Evolutionary conservation across 2,888 invertebrate species (phyloP).

Genomic region (Morpho achilles): DNA sequence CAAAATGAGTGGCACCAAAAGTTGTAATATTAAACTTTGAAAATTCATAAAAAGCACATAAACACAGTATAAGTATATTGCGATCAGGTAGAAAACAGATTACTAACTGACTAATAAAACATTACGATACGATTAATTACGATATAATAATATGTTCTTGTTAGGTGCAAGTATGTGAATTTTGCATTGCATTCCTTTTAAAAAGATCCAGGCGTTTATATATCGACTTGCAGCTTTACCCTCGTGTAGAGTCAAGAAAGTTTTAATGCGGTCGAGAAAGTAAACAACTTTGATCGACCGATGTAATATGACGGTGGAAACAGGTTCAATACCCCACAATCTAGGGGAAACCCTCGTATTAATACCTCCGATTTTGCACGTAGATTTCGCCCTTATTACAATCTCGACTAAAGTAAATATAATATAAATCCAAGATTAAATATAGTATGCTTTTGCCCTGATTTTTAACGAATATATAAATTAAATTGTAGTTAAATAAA

Average conservation of each 20-base stretch:
- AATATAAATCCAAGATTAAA: no score
- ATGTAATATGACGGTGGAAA: conserved; percentile 24
- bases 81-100: no score
- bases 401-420: background rate
- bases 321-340: conserved; percentile 21
- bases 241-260: conserved; percentile 5
- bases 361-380: conserved; percentile 6
- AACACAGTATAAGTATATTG: no score
- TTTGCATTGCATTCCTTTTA: no score
- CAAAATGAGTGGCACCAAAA: conserved; percentile 10
- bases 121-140: background rate
- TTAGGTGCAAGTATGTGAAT: no score
- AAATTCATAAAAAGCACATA: no score
- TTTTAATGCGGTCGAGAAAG: conserved; percentile 26
- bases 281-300: conserved; percentile 34
- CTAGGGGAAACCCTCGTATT: conserved; percentile 3
- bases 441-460: no score
- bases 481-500: background rate
- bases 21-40: background rate
- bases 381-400: conserved; percentile 2
- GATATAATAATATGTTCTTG: no score
- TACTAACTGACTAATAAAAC: background rate
- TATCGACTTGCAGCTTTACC: conserved; percentile 4
- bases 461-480: background rate
- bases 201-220: no score